phyloP scores from a whole-genome alignment of 1,140 invertebrate genomes.

The Scaptomyza pallida region DNA sequence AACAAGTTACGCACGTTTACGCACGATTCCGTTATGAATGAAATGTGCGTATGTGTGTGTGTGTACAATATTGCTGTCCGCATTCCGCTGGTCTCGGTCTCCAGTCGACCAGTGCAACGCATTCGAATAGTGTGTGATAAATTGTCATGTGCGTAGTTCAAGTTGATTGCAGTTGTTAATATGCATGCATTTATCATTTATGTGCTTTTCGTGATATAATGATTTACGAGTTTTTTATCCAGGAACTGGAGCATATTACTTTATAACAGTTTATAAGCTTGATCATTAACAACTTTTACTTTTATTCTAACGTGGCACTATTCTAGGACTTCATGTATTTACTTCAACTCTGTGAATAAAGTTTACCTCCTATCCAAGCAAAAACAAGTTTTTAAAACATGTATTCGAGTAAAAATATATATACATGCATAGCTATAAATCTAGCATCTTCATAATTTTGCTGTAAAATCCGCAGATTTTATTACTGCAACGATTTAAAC shows the following conservation, averaged over 20 bases:
- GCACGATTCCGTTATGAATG: conserved; percentile 62
- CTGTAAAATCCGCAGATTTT: no score
- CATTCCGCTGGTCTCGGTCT: conserved; percentile 18
- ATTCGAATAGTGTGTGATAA: conserved; percentile 2
- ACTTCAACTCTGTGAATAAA: no score
- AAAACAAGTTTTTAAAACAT: no score
- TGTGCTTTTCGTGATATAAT: background rate
- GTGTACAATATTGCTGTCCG: conserved; percentile 4
- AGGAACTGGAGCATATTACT: background rate
- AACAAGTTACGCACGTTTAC: conserved; percentile 77
- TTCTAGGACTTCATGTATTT: no score
- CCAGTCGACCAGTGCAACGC: conserved; percentile 3
- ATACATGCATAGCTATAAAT: no score
- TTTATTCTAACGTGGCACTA: background rate
- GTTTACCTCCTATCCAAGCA: no score
- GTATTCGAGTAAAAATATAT: no score
- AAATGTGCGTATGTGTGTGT: conserved; percentile 2
- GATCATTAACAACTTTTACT: conserved; percentile 14
- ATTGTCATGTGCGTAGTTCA: conserved; percentile 42
- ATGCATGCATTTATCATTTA: background rate
- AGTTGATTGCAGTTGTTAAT: conserved; percentile 19
- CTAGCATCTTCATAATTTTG: background rate
- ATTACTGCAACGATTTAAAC: no score
- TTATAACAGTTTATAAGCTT: background rate
- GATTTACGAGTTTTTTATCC: background rate